Percentiles rank a stretch among this genome's conserved stretches.
Evolutionary conservation across 2,888 invertebrate species (phyloP).

Genomic region (Meiosimyza decipiens): DNA sequence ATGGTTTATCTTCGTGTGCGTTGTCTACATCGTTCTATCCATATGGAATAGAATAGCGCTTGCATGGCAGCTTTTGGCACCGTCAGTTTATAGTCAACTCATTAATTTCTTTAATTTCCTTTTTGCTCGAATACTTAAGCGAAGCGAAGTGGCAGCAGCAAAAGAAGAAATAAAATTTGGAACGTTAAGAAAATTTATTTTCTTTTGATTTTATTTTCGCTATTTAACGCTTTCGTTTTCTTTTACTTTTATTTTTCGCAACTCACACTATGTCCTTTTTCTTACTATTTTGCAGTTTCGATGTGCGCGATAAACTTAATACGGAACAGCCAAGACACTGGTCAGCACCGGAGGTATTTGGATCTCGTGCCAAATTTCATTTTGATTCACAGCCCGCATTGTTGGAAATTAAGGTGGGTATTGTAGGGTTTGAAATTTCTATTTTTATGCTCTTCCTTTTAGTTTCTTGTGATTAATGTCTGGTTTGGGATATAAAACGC

Average conservation of each 20-base stretch:
- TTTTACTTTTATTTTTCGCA: slow-evolving; percentile 17
- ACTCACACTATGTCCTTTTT: slow-evolving; percentile 19
- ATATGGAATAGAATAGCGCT: not conserved
- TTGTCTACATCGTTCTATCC: not conserved
- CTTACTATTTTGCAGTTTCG: slow-evolving; percentile 73
- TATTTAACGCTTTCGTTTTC: not conserved
- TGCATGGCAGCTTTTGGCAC: not conserved
- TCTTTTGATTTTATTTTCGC: slow-evolving; percentile 12
- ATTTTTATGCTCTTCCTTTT: slow-evolving; percentile 4
- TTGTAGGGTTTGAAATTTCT: not conserved
- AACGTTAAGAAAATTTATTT: slow-evolving; percentile 29
- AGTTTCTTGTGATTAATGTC: not conserved
- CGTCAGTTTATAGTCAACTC: slow-evolving; percentile 26
- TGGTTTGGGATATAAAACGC: not conserved
- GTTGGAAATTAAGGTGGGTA: slow-evolving; percentile 74
- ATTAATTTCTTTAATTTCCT: slow-evolving; percentile 35
- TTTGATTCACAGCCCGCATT: slow-evolving; percentile 83
- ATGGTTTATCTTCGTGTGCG: slow-evolving; percentile 11
- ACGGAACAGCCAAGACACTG: slow-evolving; percentile 81
- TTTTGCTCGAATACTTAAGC: slow-evolving; percentile 19
- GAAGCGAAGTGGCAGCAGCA: not conserved
- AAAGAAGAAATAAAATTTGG: slow-evolving; percentile 4
- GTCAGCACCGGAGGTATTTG: slow-evolving; percentile 88
- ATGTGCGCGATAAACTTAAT: slow-evolving; percentile 85
- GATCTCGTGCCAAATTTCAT: slow-evolving; percentile 85